Evolutionary conservation across 1,140 invertebrate species (phyloP), one percentile per base, ranked within the genome.

Genomic region (Liolophura sinensis): DNA sequence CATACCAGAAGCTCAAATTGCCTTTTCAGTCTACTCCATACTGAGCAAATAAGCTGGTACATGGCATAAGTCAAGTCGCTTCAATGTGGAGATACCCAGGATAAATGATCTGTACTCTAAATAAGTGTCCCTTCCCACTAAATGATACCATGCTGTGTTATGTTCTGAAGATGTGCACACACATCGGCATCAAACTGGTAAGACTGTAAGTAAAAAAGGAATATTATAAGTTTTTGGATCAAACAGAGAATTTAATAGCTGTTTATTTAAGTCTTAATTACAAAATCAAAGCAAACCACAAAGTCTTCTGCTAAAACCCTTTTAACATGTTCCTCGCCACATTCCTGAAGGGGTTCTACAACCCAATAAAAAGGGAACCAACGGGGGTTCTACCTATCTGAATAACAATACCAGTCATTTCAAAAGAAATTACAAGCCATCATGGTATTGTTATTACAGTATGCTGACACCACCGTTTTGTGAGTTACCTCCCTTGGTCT

Each of bases 151-250:
- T 83, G 81, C 56, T 77, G 77, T 25, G 75, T 77, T 25, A 78
- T 66, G n/a, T 75, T 76, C 65, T 84, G 82, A 54, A 81, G 73
- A 25, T 66, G 57, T 56, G 81, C 81, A 68, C 81, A 82, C 0
- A 76, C 59, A 68, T 81, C 78, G 14, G 79, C 73, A 67, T 84
- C 82, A 76, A 77, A 79, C 31, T 72, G 48, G 62, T 76, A 83
- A 27, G 76, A 69, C 82, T 84, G 76, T 56, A 77, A 77, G 60
- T 67, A 56, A 74, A 24, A 66, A 64, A 54, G 31, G 24, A 55
- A 54, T 40, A 15, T 55, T 46, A 16, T 46, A 20, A 4, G 7
- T 20, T n/a, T 20, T 12, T n/a, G 51, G n/a, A 54, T 54, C 24
- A 24, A 54, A n/a, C n/a, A 5, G 24, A 20, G 20, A 58, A 5